These are phyloP conservation scores for Noctua pronuba DNA, from an alignment of 2,888 invertebrate genomes.

Conservation along the genomic window DNA sequence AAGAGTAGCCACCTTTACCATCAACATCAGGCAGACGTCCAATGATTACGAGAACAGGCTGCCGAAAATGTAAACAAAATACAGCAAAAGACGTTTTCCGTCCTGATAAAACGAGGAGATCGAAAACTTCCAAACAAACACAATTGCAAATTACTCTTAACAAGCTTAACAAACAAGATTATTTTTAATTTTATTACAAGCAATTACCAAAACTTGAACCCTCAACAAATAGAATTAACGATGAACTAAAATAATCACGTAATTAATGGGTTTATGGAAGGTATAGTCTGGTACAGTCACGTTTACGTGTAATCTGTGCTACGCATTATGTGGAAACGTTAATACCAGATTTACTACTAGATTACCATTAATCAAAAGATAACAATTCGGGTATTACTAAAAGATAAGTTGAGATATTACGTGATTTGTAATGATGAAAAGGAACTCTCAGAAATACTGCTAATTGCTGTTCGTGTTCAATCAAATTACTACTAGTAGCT, in stretches of 20 bases:
- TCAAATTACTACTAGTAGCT: conserved; percentile 5
- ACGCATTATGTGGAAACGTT: conserved; percentile 30
- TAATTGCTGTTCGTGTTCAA: conserved; percentile 37
- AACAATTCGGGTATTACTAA: conserved; percentile 16
- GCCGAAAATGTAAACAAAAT: neutral
- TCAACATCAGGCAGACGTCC: neutral
- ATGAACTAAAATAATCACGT: conserved; percentile 43
- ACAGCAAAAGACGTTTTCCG: neutral
- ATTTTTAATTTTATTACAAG: conserved; percentile 51
- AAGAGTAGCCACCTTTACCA: neutral
- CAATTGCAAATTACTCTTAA: conserved; percentile 46
- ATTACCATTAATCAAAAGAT: conserved; percentile 53
- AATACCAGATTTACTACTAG: too few species aligned
- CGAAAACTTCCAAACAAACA: conserved; percentile 41
- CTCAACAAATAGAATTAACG: conserved; percentile 45
- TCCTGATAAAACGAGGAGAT: conserved; percentile 6
- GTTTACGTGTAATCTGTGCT: conserved; percentile 47
- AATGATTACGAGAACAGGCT: neutral
- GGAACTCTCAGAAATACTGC: conserved; percentile 22
- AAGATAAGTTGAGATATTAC: conserved; percentile 27
- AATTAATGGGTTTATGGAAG: conserved; percentile 44
- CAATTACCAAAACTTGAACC: conserved; percentile 47
- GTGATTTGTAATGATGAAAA: conserved; percentile 12
- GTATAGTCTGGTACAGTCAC: conserved; percentile 49
- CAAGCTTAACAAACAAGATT: conserved; percentile 52